phyloP scores from a whole-genome alignment of 2,113 vertebrate genomes.

The Tringa solitaria region DNA sequence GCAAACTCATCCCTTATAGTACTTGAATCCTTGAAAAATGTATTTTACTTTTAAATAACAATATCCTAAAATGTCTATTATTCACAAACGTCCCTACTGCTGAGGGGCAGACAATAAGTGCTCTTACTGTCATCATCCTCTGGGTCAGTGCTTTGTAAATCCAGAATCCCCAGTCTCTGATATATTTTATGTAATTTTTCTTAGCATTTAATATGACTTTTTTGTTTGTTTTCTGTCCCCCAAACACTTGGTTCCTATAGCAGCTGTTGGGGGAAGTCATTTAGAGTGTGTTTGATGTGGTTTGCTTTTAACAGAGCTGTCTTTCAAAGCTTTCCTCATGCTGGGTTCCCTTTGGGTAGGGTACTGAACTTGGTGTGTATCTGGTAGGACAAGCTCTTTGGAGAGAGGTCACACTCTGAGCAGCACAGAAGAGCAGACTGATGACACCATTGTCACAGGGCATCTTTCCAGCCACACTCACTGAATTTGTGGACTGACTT shows the following conservation, averaged over 20 bases:
- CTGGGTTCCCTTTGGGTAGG: not conserved
- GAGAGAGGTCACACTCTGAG: not conserved
- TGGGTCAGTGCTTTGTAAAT: not conserved
- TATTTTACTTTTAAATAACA: not conserved
- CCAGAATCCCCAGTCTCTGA: not conserved
- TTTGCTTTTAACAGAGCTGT: not conserved
- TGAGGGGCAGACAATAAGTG: not conserved
- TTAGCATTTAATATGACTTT: not conserved
- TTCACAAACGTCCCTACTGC: not conserved
- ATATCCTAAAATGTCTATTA: not conserved
- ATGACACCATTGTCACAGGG: not conserved
- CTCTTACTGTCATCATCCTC: not conserved
- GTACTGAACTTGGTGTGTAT: not conserved
- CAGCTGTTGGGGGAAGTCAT: not conserved
- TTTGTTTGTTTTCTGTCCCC: not conserved
- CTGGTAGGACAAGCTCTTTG: not conserved
- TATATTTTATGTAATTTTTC: not conserved
- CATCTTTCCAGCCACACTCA: fast-evolving
- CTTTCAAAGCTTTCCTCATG: not conserved
- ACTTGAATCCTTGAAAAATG: not conserved
- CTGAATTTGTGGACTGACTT: not conserved
- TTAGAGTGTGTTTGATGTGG: not conserved
- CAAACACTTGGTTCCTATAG: not conserved
- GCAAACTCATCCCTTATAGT: not conserved
- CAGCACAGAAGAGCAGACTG: not conserved